A percentile compares a stretch with the other conserved stretches of the same genome.
These are phyloP conservation scores for Poeciliopsis infans DNA, from an alignment of 2,797 vertebrate species.

Conservation along the genomic window DNA sequence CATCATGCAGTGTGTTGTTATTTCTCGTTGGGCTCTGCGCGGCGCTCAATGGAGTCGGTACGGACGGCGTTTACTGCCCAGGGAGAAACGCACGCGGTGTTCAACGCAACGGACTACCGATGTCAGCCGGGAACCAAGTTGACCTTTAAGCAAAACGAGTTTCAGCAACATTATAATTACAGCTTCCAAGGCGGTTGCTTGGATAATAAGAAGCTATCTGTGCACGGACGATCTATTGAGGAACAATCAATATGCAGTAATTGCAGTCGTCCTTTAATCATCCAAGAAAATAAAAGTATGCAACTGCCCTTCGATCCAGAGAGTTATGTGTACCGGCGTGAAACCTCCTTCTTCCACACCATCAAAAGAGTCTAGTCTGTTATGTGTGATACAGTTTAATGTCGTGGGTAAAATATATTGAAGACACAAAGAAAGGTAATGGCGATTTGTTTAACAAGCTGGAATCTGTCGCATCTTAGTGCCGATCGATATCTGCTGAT, in stretches of 20 bases:
- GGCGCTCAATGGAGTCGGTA: not conserved
- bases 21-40: conserved; percentile 21
- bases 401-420: not conserved
- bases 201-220: not conserved
- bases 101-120: not conserved
- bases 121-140: conserved; percentile 2
- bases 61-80: not conserved
- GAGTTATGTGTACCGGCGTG: not conserved
- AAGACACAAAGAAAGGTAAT: not conserved
- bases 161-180: not conserved
- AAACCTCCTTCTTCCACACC: not conserved
- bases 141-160: not conserved
- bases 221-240: not conserved
- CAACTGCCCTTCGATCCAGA: not conserved
- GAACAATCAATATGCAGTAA: conserved; percentile 1
- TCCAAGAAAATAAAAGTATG: not conserved
- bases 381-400: not conserved
- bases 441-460: not conserved
- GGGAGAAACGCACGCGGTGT: not conserved
- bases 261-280: conserved; percentile 3
- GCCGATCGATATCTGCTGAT: not conserved
- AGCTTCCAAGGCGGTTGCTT: not conserved
- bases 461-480: not conserved
- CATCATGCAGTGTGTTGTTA: conserved; percentile 18
- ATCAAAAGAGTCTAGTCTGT: not conserved